Base-by-base conservation (phyloP, 2,113 vertebrate species). In the Poecile atricapillus region DNA sequence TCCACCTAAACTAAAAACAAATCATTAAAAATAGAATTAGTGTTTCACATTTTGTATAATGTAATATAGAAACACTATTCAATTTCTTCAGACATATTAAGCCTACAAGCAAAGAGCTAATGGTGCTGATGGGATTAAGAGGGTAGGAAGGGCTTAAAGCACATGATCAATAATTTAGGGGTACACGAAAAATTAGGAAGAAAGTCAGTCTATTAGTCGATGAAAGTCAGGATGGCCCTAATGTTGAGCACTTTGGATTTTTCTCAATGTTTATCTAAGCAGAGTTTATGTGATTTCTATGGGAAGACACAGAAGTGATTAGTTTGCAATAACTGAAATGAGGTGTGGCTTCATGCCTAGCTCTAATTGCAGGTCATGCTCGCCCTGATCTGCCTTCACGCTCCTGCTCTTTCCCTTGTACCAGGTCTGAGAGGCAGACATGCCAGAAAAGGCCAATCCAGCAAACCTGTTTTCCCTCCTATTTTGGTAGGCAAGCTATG, bases 11-110 rank as follows among this genome's bases (percentile, higher is more conserved):
- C 41, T 28, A 76, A 84, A 91, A 87, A 7, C 33, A 93, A 94
- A 95, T 86, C 53, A 85, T 93, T 95, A 80, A 64, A 85, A 93
- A 87, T 87, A 83, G 76, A 90, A 87, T 90, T 95, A 88, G 56
- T 39, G 18, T 71, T 77, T 67, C 71, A 52, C 60, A 37, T 83
- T 64, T 46, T 88, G 33, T 63, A 50, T 83, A 92, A 95, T 70
- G 55, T 77, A 80, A 93, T 90, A 71, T 20, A 80, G 83, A 89
- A 92, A 88, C 56, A 52, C 27, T 37, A 5, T 87, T 79, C 74
- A 35, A 68, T 88, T 82, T 94, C 69, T 87, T 86, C 73, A 81
- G 78, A 78, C n/a, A 35, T 75, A 63, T 60, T 90, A 75, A 89
- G n/a, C 41, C 83, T 87, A 41, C 64, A 93, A 89, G 83, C 75